Evolutionary conservation across 2,113 vertebrate genomes (phyloP), one percentile per base, ranked within the genome.

Genomic region (Phaetusa simplex): DNA sequence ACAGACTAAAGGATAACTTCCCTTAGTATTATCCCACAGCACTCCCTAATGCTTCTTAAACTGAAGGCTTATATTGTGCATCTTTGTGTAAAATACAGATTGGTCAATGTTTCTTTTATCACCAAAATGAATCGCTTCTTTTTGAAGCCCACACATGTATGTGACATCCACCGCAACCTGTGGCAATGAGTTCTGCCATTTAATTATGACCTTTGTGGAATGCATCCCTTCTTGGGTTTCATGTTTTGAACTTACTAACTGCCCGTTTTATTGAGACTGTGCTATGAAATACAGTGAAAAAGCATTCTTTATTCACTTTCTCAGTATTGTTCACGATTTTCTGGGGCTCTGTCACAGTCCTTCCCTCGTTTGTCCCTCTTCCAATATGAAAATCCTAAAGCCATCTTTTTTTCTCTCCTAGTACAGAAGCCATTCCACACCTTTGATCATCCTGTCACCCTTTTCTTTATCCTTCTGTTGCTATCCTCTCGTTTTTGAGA

Each of bases 391-490:
- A 95, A 90, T 92, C 27, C 40, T 73, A 52, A 93, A 89, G 69
- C 43, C 14, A 22, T 78, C 66, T 45, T 81, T 77, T 72, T 62
- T 94, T 38, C n/a, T 85, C 17, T 80, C 22, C 30, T 52, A 24
- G 45, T 70, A 77, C 14, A 73, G 86, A 92, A 86, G 14, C 43
- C 27, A 45, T 92, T 93, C 83, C 62, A 81, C 69, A 81, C 34
- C 36, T 95, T 77, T 88, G 88, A 95, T 95, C 76, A 79, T 77
- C 55, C 55, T 90, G 82, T 90, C 86, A 90, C 30, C 12, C 10
- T 83, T 91, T 94, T 74, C 61, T 93, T 90, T 95, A 92, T 92
- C 58, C 64, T 80, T 55, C 85, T 80, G 30, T 69, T 95, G 71
- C 70, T 88, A 32, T 49, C 52, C 61, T 86, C 67, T 86, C 71